Conservation (phyloP, 2,888 invertebrate species). For the Icerya purchasi region DNA sequence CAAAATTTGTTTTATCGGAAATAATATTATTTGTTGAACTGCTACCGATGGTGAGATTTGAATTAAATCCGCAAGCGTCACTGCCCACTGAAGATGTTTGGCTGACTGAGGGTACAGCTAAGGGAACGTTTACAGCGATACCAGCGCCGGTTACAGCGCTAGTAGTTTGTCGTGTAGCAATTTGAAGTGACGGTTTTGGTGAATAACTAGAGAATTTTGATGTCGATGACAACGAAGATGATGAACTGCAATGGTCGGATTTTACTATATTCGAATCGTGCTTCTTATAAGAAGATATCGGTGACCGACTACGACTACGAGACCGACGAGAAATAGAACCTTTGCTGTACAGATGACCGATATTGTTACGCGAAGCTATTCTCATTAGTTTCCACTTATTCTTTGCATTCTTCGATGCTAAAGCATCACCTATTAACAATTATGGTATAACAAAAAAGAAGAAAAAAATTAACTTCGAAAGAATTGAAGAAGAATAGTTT, state of each 20-base stretch:
- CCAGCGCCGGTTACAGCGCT: background rate
- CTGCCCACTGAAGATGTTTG: no score
- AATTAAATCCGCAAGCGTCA: background rate
- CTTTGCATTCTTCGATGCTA: no score
- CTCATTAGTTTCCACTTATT: background rate
- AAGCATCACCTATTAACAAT: no score
- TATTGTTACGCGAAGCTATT: no score
- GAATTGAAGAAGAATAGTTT: no score
- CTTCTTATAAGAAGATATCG: background rate
- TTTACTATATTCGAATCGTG: background rate
- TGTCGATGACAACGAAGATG: no score
- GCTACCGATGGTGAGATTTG: background rate
- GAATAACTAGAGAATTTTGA: no score
- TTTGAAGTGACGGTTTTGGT: background rate
- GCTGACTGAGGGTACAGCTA: no score
- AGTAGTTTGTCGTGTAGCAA: background rate
- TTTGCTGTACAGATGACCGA: background rate
- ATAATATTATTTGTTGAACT: background rate
- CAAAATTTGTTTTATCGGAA: background rate
- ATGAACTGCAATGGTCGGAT: background rate
- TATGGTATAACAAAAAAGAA: no score
- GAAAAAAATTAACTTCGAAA: no score
- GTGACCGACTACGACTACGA: background rate
- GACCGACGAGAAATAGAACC: background rate
- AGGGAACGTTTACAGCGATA: background rate